These are phyloP conservation scores for Plutella xylostella DNA, from an alignment of 2,888 invertebrate species.

Conservation along the genomic window DNA sequence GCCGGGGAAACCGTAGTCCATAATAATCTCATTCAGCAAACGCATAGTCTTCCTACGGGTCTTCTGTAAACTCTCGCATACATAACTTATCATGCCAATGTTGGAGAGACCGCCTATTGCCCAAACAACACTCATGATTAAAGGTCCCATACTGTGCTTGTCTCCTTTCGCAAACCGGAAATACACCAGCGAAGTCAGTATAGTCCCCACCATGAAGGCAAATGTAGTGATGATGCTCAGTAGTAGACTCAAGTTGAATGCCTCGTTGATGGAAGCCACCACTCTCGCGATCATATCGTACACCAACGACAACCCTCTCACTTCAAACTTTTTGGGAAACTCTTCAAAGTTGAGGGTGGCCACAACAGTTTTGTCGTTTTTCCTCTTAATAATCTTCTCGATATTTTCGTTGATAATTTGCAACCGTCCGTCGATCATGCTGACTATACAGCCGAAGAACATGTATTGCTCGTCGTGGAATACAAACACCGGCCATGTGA, in stretches of 20 bases:
- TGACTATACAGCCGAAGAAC: too few species aligned
- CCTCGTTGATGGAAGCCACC: slow-evolving; percentile 11
- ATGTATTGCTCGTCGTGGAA: too few species aligned
- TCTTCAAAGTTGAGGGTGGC: not conserved
- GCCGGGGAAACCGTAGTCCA: slow-evolving; percentile 13
- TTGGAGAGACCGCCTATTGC: slow-evolving; percentile 7
- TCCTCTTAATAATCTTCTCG: not conserved
- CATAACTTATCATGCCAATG: slow-evolving; percentile 9
- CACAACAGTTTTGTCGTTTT: not conserved
- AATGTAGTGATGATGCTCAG: slow-evolving; percentile 12
- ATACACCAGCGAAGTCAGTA: slow-evolving; percentile 10
- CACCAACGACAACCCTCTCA: slow-evolving; percentile 4
- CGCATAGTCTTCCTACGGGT: slow-evolving; percentile 11
- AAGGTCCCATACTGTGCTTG: not conserved
- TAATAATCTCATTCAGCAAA: slow-evolving; percentile 15
- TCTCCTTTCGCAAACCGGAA: not conserved
- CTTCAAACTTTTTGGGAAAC: not conserved
- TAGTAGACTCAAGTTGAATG: slow-evolving; percentile 13
- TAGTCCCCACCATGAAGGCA: slow-evolving; percentile 11
- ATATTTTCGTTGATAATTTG: not conserved
- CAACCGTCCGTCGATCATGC: too few species aligned
- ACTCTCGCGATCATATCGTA: slow-evolving; percentile 12
- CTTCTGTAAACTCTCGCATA: slow-evolving; percentile 10
- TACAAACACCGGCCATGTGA: too few species aligned
- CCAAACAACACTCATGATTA: slow-evolving; percentile 6